Base-by-base conservation (phyloP, 2,797 vertebrate genomes). In the Falco naumanni region DNA sequence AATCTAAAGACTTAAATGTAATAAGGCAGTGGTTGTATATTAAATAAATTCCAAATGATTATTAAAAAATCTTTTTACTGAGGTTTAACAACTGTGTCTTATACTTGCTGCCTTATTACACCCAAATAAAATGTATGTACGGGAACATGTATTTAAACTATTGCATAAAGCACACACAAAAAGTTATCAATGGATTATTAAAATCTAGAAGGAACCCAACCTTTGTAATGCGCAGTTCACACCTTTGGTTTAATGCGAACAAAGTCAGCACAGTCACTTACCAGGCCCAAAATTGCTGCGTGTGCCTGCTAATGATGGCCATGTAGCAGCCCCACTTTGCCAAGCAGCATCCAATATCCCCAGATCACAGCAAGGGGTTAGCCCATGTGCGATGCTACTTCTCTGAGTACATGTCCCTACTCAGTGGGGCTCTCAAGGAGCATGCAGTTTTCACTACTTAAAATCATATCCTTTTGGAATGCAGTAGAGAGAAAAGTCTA, bases 31-130 rank as follows among this genome's bases (percentile, higher is more conserved):
- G 76, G 82, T 85, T 97, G 81, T 95, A 90, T 96, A 97, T 96
- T 97, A 98, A 98, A 97, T 97, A 98, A 98, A 97, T 96, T 96
- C 92, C 95, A 96, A 96, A 96, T 96, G 81, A 98, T 98, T 98
- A 98, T 98, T 97, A 95, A 97, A 97, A 95, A 95, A 95, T 94
- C 79, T 92, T 97, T 97, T 97, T 97, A 97, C 87, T 86, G 93
- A 92, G 89, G 87, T 97, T 98, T 98, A 98, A 98, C 96, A 97
- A 94, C 94, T 96, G 87, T 96, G 95, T 95, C 90, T 93, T 94
- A 87, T 85, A 95, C 89, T 96, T 97, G 89, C 91, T 95, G 93
- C 96, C 92, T 96, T 97, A 97, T 97, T 97, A 97, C 95, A 96
- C 94, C 91, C 96, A 96, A 97, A 98, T 96, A 97, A 97, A 97